Evolutionary conservation across 2,113 vertebrate species (phyloP), one percentile per base, ranked within the genome.

Genomic region (Neolamprologus hecqui): DNA sequence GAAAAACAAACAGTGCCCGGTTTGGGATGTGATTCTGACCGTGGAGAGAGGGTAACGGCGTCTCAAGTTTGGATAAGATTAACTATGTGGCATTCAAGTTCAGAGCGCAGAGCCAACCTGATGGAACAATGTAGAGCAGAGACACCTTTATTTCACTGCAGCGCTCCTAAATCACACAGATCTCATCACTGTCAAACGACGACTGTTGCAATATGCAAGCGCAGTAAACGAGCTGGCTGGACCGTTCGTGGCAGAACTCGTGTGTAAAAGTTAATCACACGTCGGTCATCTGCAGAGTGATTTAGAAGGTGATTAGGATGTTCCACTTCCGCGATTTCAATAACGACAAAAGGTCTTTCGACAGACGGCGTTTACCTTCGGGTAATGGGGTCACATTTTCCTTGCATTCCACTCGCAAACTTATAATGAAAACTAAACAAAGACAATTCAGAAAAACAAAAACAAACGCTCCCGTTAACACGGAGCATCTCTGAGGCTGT

Each of bases 251-350:
- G 85, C 45, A 89, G 79, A 87, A 63, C 21, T 40, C 35, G 3
- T n/a, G 65, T 83, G 68, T 81, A 77, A 85, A 90, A 79, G 79
- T 81, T 83, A 84, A 88, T 89, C 70, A 65, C 35, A 80, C 14
- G 1, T 21, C 57, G 88, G 79, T 88, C 89, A 80, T 75, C 88
- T 81, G 55, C 60, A 79, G 55, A 6, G 79, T 81, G 89, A 89
- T 89, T 86, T 63, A 87, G 58, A 81, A 47, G 85, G 87, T 37
- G 84, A 91, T 89, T 65, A 88, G 31, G 37, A 45, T 19, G 85
- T 89, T 90, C 86, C 81, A 82, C 57, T 42, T 88, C 73, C 19
- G 7, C 73, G 86, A 26, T 11, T 87, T 89, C 65, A 90, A 86
- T 83, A 84, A 84, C 15, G 58, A 81, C 26, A n/a, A 65, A 80